A percentile compares a stretch with the other conserved stretches of the same genome.
These are phyloP conservation scores for Phengaris alcon DNA, from an alignment of 2,888 invertebrate species.

Conservation along the genomic window DNA sequence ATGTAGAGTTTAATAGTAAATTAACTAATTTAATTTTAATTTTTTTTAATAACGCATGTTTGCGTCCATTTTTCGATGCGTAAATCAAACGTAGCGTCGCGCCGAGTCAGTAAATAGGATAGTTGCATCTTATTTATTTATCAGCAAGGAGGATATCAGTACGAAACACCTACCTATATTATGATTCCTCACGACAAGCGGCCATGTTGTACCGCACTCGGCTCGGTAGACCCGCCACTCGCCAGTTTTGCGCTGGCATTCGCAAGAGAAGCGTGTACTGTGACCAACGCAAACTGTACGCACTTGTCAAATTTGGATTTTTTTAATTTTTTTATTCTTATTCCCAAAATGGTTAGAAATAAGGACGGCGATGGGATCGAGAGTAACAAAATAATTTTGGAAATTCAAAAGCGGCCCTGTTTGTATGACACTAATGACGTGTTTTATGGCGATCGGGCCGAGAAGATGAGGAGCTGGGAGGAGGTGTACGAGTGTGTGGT, in stretches of 20 bases:
- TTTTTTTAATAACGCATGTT: background rate
- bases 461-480: constrained; percentile 72
- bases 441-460: constrained; percentile 67
- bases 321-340: background rate
- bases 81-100: background rate
- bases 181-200: constrained; percentile 52
- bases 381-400: constrained; percentile 62
- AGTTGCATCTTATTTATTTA: constrained; percentile 70
- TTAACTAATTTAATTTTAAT: background rate
- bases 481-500: constrained; percentile 70
- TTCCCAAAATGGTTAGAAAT: constrained; percentile 59
- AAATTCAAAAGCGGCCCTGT: constrained; percentile 68
- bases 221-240: constrained; percentile 45
- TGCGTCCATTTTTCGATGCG: background rate
- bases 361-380: constrained; percentile 69
- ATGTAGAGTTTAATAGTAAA: background rate
- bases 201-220: constrained; percentile 59
- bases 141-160: constrained; percentile 63
- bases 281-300: constrained; percentile 42
- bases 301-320: constrained; percentile 40
- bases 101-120: constrained; percentile 26
- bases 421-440: constrained; percentile 67
- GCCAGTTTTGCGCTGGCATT: constrained; percentile 73
- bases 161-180: constrained; percentile 65
- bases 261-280: constrained; percentile 53